Evolutionary conservation across 92 coral and sea anemone species (phyloP).

Genomic region (Epizoanthus ramosus): DNA sequence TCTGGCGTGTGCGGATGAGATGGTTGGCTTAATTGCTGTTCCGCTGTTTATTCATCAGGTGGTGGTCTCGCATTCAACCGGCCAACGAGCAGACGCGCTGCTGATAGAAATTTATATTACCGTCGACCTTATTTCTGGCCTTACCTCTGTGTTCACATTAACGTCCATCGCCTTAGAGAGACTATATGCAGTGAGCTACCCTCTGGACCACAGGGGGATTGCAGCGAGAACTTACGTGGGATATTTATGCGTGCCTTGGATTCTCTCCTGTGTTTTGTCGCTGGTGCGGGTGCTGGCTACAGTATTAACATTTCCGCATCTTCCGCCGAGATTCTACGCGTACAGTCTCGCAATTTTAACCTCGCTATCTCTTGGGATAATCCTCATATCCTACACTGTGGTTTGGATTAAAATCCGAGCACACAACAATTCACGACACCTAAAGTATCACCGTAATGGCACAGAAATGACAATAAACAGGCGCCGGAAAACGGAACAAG

Average conservation of each 20-base stretch:
- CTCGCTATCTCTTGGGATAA: slow-evolving; percentile 14
- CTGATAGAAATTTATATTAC: neutral
- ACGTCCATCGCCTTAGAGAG: slow-evolving; percentile 21
- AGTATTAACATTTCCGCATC: neutral
- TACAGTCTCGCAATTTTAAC: neutral
- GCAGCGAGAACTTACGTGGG: neutral
- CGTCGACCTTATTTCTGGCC: slow-evolving; percentile 10
- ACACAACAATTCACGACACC: neutral
- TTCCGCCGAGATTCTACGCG: slow-evolving; percentile 8
- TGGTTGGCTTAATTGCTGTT: neutral
- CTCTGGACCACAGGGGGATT: slow-evolving; percentile 10
- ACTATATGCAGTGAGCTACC: neutral
- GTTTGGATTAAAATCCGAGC: slow-evolving; percentile 15
- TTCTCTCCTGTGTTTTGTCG: slow-evolving; percentile 8
- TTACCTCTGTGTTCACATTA: slow-evolving; percentile 5
- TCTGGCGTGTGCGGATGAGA: slow-evolving; percentile 9
- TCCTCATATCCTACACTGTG: slow-evolving; percentile 4
- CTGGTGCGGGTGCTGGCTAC: slow-evolving; percentile 6
- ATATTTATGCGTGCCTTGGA: neutral
- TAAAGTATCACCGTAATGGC: neutral
- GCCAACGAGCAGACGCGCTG: neutral
- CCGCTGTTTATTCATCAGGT: neutral
- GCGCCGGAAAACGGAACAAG: neutral
- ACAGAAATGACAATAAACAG: neutral
- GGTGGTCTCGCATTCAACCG: slow-evolving; percentile 7